phyloP scores from a whole-genome alignment of 2,113 vertebrate genomes.

The Oreochromis tanganicae region DNA sequence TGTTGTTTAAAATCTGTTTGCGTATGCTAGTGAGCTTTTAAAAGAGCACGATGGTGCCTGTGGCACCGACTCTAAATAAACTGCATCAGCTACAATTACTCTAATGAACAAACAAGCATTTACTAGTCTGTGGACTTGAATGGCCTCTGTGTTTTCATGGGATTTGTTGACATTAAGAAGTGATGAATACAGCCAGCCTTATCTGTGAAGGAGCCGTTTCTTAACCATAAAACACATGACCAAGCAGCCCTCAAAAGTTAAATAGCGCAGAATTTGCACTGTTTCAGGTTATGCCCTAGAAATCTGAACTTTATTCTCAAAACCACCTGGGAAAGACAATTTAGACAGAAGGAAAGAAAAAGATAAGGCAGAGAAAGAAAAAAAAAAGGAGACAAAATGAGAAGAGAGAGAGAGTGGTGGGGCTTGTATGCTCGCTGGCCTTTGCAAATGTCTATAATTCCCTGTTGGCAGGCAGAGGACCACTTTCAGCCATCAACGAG shows the following conservation, averaged over 20 bases:
- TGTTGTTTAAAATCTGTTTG: neutral
- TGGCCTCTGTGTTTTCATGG: neutral
- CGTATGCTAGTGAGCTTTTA: neutral
- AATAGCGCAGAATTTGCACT: slow-evolving; percentile 7
- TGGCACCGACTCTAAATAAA: neutral
- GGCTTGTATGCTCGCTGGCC: slow-evolving; percentile 88
- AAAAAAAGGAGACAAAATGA: slow-evolving; percentile 51
- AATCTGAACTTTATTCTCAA: neutral
- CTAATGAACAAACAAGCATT: neutral
- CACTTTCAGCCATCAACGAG: slow-evolving; percentile 99
- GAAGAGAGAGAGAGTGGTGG: slow-evolving; percentile 24
- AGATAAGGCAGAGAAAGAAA: slow-evolving; percentile 50
- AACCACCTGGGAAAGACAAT: slow-evolving; percentile 25
- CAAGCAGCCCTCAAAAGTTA: neutral
- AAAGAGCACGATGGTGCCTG: neutral
- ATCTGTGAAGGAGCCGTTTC: neutral
- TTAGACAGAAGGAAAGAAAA: slow-evolving; percentile 18
- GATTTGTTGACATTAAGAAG: neutral
- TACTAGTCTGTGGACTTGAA: neutral
- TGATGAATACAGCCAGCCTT: neutral
- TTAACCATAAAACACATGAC: neutral
- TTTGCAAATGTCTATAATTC: slow-evolving; percentile 96
- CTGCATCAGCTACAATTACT: neutral
- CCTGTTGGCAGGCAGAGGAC: slow-evolving; percentile 98
- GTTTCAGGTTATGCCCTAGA: neutral